Evolutionary conservation across 2,888 invertebrate species (phyloP).

Genomic region (Lutraria lutraria): DNA sequence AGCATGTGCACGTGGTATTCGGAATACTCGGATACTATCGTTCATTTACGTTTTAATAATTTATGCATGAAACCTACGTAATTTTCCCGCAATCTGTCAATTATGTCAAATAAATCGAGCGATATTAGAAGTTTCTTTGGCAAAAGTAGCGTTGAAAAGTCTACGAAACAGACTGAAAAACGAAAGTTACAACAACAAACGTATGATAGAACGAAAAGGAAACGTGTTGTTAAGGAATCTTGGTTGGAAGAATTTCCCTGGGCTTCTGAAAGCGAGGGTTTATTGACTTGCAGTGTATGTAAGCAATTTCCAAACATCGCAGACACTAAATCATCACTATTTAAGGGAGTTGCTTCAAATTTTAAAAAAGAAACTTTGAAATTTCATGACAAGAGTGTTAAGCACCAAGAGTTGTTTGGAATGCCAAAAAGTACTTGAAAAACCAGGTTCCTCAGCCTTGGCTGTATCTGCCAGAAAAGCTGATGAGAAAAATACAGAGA

Average conservation of each 20-base stretch:
- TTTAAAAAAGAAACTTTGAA: conserved; percentile 44
- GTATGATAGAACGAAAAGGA: conserved; percentile 36
- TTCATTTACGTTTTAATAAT: too few relatives aligned
- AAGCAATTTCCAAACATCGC: conserved; percentile 19
- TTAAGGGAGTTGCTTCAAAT: conserved; percentile 27
- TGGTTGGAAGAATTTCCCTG: not conserved
- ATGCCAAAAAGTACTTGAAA: conserved; percentile 29
- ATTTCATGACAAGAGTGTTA: conserved; percentile 47
- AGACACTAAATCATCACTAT: conserved; percentile 31
- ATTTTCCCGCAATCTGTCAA: too few relatives aligned
- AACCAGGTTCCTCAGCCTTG: conserved; percentile 30
- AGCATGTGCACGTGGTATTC: too few relatives aligned
- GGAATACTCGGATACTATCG: too few relatives aligned
- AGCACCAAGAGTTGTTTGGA: conserved; percentile 46
- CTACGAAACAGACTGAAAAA: too few relatives aligned
- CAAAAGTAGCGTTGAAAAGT: too few relatives aligned
- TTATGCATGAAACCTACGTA: too few relatives aligned
- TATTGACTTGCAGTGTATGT: conserved; percentile 34
- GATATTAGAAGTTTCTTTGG: too few relatives aligned
- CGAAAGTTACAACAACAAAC: too few relatives aligned
- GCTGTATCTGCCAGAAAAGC: conserved; percentile 34
- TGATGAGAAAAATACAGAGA: conserved; percentile 27
- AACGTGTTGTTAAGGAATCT: not conserved
- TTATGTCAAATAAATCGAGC: too few relatives aligned
- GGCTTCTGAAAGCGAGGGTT: not conserved